Conservation (phyloP, 1,140 invertebrate species). For the Dinoponera quadriceps region DNA sequence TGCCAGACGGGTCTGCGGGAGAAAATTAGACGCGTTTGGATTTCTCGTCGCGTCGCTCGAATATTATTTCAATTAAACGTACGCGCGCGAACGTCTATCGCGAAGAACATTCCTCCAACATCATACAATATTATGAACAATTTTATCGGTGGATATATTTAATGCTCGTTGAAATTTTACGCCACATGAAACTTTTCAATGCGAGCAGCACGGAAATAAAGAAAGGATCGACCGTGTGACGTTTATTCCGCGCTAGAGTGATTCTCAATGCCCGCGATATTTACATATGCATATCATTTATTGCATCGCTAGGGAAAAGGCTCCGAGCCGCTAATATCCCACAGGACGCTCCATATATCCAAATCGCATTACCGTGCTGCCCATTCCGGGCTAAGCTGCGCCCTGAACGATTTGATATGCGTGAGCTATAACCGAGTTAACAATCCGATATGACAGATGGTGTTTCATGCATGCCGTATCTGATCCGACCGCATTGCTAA, state of each 20-base stretch:
- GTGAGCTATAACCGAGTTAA: slow-evolving; percentile 81
- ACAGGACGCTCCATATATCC: slow-evolving; percentile 82
- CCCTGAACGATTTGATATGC: slow-evolving; percentile 84
- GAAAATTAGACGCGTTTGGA: slow-evolving; percentile 66
- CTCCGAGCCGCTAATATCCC: slow-evolving; percentile 76
- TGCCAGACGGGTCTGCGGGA: slow-evolving; percentile 68
- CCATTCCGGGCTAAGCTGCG: slow-evolving; percentile 77
- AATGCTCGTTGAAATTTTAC: too few species aligned
- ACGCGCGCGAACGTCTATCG: too few species aligned
- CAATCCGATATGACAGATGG: slow-evolving; percentile 83
- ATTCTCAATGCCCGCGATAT: slow-evolving; percentile 80
- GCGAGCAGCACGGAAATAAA: too few species aligned
- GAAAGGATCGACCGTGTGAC: not conserved
- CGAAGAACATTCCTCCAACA: too few species aligned
- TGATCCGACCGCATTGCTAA: slow-evolving; percentile 35
- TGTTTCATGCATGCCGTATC: slow-evolving; percentile 68
- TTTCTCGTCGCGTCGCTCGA: slow-evolving; percentile 49
- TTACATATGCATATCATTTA: slow-evolving; percentile 85
- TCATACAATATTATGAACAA: too few species aligned
- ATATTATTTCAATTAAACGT: slow-evolving; percentile 46
- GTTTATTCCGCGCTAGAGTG: slow-evolving; percentile 66
- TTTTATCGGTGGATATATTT: too few species aligned
- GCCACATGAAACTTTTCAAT: too few species aligned
- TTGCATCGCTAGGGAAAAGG: slow-evolving; percentile 79
- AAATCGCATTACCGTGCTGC: slow-evolving; percentile 83